Percentiles rank a stretch among this genome's conserved stretches.
Evolutionary conservation across 1,140 invertebrate genomes (phyloP).

Genomic region (Campoletis sonorensis): DNA sequence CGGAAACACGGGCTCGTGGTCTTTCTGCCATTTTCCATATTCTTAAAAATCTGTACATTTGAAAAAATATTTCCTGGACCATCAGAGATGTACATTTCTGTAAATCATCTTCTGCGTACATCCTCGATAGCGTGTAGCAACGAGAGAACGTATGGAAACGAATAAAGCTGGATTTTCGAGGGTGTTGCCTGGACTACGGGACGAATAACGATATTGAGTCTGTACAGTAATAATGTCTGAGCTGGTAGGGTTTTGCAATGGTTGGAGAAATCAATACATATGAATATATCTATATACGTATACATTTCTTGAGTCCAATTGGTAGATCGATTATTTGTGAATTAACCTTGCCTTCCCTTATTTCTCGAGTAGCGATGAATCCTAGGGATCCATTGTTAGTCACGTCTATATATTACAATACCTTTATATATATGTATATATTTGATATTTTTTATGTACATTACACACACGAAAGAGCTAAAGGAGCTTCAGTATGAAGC

Average conservation of each 20-base stretch:
- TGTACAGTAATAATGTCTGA: conserved; percentile 46
- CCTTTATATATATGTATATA: background rate
- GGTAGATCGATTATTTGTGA: conserved; percentile 45
- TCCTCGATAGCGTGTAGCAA: background rate
- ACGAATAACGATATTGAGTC: conserved; percentile 50
- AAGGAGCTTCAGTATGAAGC: background rate
- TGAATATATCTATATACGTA: no score
- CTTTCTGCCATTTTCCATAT: no score
- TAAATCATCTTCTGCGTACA: conserved; percentile 6
- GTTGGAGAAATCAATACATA: conserved; percentile 31
- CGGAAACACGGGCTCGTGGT: no score
- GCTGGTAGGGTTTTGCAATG: background rate
- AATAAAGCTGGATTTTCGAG: conserved; percentile 47
- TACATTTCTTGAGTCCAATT: conserved; percentile 21
- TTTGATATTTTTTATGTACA: conserved; percentile 34
- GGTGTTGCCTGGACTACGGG: conserved; percentile 70
- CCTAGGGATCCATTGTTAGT: conserved; percentile 39
- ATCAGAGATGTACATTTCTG: background rate
- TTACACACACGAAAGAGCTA: conserved; percentile 9
- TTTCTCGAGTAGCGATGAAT: conserved; percentile 31
- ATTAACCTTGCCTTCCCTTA: conserved; percentile 36
- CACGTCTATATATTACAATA: background rate
- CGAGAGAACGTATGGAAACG: conserved; percentile 35
- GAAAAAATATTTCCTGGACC: background rate
- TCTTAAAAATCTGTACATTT: no score